phyloP scores from a whole-genome alignment of 92 coral and sea anemone species.

The Bergia sp. region DNA sequence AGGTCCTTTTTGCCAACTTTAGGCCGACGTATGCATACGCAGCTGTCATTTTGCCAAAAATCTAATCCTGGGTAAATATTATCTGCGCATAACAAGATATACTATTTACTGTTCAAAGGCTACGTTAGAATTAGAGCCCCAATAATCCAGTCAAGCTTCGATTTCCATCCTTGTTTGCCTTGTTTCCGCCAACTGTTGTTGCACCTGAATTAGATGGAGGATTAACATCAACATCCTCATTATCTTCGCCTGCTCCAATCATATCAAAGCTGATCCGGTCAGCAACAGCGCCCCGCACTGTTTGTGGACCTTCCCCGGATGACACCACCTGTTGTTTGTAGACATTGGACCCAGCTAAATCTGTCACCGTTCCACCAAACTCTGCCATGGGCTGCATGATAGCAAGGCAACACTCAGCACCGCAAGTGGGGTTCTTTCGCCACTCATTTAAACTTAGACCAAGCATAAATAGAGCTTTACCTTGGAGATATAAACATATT shows the following conservation, averaged over 20 bases:
- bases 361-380: neutral
- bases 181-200: too few species aligned
- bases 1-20: too few species aligned
- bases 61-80: neutral
- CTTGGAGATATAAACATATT: neutral
- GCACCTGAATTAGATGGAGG: neutral
- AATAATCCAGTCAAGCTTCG: neutral
- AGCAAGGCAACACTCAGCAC: neutral
- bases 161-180: neutral
- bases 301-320: neutral
- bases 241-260: neutral
- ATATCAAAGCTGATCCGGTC: conserved; percentile 3
- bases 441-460: neutral
- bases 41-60: neutral
- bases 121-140: neutral
- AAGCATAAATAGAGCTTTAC: neutral
- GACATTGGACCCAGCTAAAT: neutral
- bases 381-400: neutral
- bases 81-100: neutral
- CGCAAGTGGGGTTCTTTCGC: conserved; percentile 15
- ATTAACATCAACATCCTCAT: neutral
- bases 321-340: neutral
- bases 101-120: neutral
- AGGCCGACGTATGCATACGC: too few species aligned
- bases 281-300: neutral